Evolutionary conservation across 2,888 invertebrate species (phyloP).

Genomic region (Amphiduros pacificus): DNA sequence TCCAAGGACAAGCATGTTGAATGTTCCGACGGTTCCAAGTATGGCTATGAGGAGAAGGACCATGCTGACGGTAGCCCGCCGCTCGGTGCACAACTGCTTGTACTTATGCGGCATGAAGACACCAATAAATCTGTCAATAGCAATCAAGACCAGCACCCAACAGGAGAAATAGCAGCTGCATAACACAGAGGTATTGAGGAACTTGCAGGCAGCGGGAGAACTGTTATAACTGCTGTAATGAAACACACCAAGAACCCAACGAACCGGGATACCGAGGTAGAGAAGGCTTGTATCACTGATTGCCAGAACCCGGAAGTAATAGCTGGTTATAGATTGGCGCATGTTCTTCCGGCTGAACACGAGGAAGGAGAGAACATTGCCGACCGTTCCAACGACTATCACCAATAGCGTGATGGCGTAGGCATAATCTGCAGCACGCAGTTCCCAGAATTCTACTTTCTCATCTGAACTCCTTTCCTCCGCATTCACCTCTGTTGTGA

Average conservation of each 20-base stretch:
- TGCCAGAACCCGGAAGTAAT: not conserved
- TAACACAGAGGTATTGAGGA: not conserved
- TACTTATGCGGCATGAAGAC: conserved; percentile 1
- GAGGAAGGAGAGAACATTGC: not conserved
- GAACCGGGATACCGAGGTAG: not conserved
- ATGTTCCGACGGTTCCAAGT: not conserved
- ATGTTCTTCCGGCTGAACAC: not conserved
- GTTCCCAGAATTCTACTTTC: too few relatives aligned
- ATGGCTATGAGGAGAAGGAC: not conserved
- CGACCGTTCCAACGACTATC: not conserved
- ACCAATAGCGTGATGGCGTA: not conserved
- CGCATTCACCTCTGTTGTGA: too few relatives aligned
- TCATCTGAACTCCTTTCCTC: too few relatives aligned
- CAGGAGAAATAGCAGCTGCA: not conserved
- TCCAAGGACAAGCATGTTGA: not conserved
- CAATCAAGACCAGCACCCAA: not conserved
- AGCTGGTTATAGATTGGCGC: not conserved
- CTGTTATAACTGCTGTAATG: not conserved
- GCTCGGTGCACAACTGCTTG: not conserved
- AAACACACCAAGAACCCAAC: not conserved
- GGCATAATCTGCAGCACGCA: too few relatives aligned
- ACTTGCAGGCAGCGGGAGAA: not conserved
- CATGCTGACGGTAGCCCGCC: not conserved
- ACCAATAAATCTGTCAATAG: not conserved
- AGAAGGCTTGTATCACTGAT: not conserved